A percentile compares a stretch with the other conserved stretches of the same genome.
phyloP scores from a whole-genome alignment of 2,888 invertebrate genomes.

The Drosophila rubida region DNA sequence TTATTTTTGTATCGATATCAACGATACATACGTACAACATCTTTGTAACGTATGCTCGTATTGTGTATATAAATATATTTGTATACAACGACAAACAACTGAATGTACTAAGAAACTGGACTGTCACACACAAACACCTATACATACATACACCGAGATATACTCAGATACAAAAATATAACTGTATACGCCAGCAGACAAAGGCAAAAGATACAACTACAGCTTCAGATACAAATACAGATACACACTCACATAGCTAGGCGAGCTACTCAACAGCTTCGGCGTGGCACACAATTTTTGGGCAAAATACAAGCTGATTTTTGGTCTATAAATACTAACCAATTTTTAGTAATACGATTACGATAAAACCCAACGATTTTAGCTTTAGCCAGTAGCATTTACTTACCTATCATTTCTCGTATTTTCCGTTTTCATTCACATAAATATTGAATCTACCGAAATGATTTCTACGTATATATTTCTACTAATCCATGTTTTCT shows the following conservation, averaged over 20 bases:
- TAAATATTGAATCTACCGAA: slow-evolving; percentile 46
- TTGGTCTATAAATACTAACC: slow-evolving; percentile 41
- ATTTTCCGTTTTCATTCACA: slow-evolving; percentile 44
- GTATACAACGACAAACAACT: slow-evolving; percentile 7
- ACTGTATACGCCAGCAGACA: slow-evolving; percentile 25
- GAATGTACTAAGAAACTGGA: slow-evolving; percentile 23
- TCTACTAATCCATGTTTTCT: slow-evolving; percentile 75
- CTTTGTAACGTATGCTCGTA: slow-evolving; percentile 22
- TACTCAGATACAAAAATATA: slow-evolving; percentile 28
- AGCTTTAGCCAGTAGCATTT: slow-evolving; percentile 41
- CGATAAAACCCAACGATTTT: slow-evolving; percentile 56
- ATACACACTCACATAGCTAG: slow-evolving; percentile 26
- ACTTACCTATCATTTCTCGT: slow-evolving; percentile 33
- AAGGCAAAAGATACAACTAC: slow-evolving; percentile 25
- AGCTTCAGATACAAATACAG: slow-evolving; percentile 22
- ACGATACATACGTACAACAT: slow-evolving; percentile 30
- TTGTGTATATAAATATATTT: slow-evolving; percentile 33
- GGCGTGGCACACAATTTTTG: slow-evolving; percentile 50
- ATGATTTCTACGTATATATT: slow-evolving; percentile 49
- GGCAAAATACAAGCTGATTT: slow-evolving; percentile 46
- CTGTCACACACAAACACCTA: slow-evolving; percentile 28
- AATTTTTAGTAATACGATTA: slow-evolving; percentile 42
- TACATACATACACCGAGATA: slow-evolving; percentile 28
- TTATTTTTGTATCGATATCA: slow-evolving; percentile 42
- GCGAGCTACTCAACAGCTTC: slow-evolving; percentile 51